Evolutionary conservation across 2,888 invertebrate species (phyloP).

Genomic region (Drosophila hamatofila): DNA sequence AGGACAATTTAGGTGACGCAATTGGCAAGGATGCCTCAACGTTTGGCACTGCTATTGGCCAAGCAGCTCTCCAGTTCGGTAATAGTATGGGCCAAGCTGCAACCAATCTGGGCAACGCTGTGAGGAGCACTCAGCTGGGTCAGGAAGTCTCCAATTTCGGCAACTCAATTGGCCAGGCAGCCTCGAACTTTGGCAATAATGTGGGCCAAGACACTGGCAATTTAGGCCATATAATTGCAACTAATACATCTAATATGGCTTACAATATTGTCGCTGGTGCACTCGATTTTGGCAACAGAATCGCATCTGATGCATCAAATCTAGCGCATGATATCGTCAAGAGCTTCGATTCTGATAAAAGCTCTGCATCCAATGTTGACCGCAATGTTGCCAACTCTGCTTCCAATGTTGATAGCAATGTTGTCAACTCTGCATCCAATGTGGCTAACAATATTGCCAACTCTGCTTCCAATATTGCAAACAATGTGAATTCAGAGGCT

Average conservation of each 20-base stretch:
- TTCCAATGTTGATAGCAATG: background rate
- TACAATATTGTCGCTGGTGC: background rate
- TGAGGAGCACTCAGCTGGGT: constrained; percentile 33
- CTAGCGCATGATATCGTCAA: background rate
- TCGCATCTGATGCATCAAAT: constrained; percentile 26
- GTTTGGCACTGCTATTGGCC: constrained; percentile 49
- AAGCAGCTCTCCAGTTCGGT: constrained; percentile 57
- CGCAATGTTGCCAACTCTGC: background rate
- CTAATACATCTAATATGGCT: background rate
- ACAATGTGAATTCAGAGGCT: background rate
- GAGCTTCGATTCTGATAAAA: background rate
- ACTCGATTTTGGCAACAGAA: constrained; percentile 8
- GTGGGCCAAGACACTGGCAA: constrained; percentile 23
- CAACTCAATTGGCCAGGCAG: constrained; percentile 53
- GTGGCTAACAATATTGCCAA: background rate
- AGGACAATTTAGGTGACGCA: constrained; percentile 28
- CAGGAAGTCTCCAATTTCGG: constrained; percentile 49
- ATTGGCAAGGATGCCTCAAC: constrained; percentile 47
- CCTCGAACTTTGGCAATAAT: constrained; percentile 48
- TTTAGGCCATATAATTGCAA: constrained; percentile 2
- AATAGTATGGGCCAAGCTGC: constrained; percentile 36
- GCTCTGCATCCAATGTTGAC: constrained; percentile 13
- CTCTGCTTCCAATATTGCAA: background rate
- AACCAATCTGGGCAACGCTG: constrained; percentile 20
- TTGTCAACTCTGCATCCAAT: constrained; percentile 11